Evolutionary conservation across 2,888 invertebrate species (phyloP).

Genomic region (Chymomyza caudatula): DNA sequence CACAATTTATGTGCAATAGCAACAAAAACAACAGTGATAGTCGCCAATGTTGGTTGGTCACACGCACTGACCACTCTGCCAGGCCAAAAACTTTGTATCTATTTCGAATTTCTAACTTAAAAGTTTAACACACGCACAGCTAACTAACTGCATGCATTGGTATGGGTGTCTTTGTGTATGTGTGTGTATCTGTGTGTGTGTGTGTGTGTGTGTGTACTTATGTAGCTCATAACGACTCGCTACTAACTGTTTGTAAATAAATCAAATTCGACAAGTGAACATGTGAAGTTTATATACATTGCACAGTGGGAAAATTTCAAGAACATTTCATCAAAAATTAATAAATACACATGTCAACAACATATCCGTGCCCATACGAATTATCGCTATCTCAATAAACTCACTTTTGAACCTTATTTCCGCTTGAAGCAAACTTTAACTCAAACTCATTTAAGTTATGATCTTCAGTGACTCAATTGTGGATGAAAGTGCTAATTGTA

Average conservation of each 20-base stretch:
- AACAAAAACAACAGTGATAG: slow-evolving; percentile 29
- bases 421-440: too few species aligned
- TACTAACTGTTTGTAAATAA: slow-evolving; percentile 54
- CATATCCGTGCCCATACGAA: too few species aligned
- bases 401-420: too few species aligned
- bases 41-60: slow-evolving; percentile 31
- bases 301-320: slow-evolving; percentile 39
- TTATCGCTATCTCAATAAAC: too few species aligned
- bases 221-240: slow-evolving; percentile 52
- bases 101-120: slow-evolving; percentile 54
- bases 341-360: too few species aligned
- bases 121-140: slow-evolving; percentile 13
- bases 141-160: not conserved
- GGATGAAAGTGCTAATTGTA: too few species aligned
- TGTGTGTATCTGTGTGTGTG: slow-evolving; percentile 33
- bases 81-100: slow-evolving; percentile 34
- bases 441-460: too few species aligned
- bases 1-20: slow-evolving; percentile 56
- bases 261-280: slow-evolving; percentile 35
- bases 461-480: too few species aligned
- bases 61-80: not conserved
- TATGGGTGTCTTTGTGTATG: not conserved
- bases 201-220: slow-evolving; percentile 39
- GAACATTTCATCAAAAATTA: not conserved
- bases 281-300: slow-evolving; percentile 11